Evolutionary conservation across 2,113 vertebrate genomes (phyloP).

Genomic region (Lophura nycthemera): DNA sequence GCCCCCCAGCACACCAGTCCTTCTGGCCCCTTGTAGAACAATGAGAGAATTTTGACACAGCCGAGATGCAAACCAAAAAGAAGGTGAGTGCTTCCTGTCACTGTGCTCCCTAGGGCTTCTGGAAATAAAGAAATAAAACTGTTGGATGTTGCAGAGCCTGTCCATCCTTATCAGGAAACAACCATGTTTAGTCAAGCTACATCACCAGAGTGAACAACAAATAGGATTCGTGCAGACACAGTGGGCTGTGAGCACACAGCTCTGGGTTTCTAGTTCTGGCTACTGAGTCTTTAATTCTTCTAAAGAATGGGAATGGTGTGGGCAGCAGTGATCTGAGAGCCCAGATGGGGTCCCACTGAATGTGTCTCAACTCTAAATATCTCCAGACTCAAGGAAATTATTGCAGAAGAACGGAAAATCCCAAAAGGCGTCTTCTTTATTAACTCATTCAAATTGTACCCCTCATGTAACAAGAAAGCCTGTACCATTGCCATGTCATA

Average conservation of each 20-base stretch:
- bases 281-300: background rate
- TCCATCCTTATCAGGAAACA: background rate
- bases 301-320: background rate
- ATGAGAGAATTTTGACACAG: background rate
- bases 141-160: background rate
- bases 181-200: background rate
- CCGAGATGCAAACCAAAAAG: background rate
- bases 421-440: background rate
- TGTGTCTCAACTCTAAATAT: background rate
- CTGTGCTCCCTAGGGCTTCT: background rate
- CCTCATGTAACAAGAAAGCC: background rate
- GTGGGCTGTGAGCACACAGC: background rate
- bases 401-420: background rate
- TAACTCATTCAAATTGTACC: background rate
- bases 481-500: background rate
- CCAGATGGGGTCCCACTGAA: background rate
- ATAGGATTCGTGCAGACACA: background rate
- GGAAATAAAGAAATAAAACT: background rate
- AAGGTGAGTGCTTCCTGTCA: background rate
- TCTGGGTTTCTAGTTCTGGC: background rate
- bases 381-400: background rate
- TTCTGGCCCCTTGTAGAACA: background rate
- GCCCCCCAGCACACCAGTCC: rapidly evolving
- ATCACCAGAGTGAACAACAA: background rate
- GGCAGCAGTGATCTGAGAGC: background rate